phyloP scores from a whole-genome alignment of 2,113 vertebrate genomes.

The Gallinago undulata region DNA sequence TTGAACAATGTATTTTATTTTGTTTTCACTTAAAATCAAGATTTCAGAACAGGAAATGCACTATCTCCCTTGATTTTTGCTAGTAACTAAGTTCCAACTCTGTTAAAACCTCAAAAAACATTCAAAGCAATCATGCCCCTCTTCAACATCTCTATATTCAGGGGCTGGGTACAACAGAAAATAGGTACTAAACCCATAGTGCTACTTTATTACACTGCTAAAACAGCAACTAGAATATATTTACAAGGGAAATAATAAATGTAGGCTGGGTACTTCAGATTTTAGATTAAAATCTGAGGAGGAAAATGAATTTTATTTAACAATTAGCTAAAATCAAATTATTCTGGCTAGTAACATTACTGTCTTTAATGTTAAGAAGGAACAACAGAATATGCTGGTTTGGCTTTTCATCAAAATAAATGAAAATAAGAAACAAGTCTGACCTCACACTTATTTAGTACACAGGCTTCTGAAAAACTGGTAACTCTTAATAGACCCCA shows the following conservation, averaged over 20 bases:
- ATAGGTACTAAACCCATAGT: neutral
- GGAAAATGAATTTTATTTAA: neutral
- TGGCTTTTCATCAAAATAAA: neutral
- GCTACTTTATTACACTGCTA: neutral
- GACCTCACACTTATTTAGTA: neutral
- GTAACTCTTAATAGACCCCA: neutral
- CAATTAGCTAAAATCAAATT: neutral
- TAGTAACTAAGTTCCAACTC: neutral
- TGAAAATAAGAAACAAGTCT: neutral
- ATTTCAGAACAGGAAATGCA: neutral
- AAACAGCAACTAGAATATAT: neutral
- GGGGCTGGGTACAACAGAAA: neutral
- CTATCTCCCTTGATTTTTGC: neutral
- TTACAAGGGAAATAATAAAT: neutral
- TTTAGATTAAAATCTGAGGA: neutral
- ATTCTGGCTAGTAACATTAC: neutral
- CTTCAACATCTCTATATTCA: neutral
- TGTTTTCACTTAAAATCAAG: neutral
- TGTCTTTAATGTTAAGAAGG: neutral
- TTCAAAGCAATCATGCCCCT: neutral
- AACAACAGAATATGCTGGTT: fast-evolving
- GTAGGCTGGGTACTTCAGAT: neutral
- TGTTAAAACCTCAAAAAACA: neutral
- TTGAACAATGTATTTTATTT: neutral
- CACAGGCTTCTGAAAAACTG: too few relatives aligned